Conservation (phyloP, 1,140 invertebrate species). For the Lepidurus apus region DNA sequence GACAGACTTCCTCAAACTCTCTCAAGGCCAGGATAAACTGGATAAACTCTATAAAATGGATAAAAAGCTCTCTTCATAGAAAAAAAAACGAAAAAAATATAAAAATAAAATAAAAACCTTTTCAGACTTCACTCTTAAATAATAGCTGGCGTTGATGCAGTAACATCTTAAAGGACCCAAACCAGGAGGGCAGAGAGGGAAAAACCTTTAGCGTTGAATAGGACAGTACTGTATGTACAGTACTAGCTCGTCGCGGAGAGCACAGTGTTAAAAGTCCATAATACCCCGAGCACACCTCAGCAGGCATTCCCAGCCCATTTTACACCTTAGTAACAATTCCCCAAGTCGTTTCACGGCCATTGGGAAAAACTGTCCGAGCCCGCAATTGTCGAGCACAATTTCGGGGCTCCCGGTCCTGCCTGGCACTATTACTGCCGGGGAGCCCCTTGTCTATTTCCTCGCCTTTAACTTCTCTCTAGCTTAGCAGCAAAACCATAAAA, state of each 20-base stretch:
- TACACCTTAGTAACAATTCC: neutral
- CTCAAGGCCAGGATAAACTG: neutral
- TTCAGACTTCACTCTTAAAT: neutral
- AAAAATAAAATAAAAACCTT: neutral
- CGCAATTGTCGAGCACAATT: conserved; percentile 16
- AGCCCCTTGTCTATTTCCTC: neutral
- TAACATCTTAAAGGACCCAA: neutral
- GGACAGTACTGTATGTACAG: neutral
- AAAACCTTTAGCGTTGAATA: neutral
- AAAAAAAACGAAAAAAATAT: neutral
- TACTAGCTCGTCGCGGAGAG: neutral
- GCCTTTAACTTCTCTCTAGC: neutral
- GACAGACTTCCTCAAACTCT: neutral
- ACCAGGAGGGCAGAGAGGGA: neutral
- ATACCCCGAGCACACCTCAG: neutral
- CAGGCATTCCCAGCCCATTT: conserved; percentile 7
- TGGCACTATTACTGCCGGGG: neutral
- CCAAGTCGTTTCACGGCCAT: neutral
- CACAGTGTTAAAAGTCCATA: neutral
- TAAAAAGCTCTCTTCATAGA: neutral
- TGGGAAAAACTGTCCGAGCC: conserved; percentile 3
- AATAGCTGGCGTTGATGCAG: neutral
- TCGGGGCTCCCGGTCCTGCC: neutral
- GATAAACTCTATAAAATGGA: no score
- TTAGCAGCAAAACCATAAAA: neutral